A percentile compares a stretch with the other conserved stretches of the same genome.
phyloP scores from a whole-genome alignment of 2,797 vertebrate species.

The Netta rufina region DNA sequence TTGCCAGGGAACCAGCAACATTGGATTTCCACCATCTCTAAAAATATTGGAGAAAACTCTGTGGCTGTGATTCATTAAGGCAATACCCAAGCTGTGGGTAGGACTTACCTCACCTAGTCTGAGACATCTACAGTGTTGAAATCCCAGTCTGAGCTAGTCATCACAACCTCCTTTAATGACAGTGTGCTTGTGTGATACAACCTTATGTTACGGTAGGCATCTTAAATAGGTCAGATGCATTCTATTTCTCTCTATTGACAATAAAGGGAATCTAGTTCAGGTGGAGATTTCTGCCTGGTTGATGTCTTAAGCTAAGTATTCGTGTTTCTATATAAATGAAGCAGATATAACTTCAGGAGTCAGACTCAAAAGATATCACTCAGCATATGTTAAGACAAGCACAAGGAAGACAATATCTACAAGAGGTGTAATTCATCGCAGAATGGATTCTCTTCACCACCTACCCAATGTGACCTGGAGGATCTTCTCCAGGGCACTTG shows the following conservation, averaged over 20 bases:
- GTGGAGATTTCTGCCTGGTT: slow-evolving; percentile 8
- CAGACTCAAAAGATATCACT: slow-evolving; percentile 1
- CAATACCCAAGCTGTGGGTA: slow-evolving; percentile 54
- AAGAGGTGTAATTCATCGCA: background rate
- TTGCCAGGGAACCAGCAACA: slow-evolving; percentile 37
- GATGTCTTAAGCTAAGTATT: background rate
- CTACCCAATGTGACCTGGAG: background rate
- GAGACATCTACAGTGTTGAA: slow-evolving; percentile 49
- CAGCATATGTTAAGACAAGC: background rate
- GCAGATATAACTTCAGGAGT: background rate
- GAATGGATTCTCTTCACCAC: slow-evolving; percentile 6
- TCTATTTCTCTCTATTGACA: background rate
- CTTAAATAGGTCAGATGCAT: slow-evolving; percentile 33
- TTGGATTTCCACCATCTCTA: slow-evolving; percentile 36
- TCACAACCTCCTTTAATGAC: slow-evolving; percentile 34
- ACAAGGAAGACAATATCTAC: slow-evolving; percentile 15
- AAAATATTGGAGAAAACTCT: slow-evolving; percentile 45
- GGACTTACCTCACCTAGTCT: slow-evolving; percentile 61
- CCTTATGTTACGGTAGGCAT: slow-evolving; percentile 1
- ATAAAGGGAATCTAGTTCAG: background rate
- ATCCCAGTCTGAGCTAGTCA: slow-evolving; percentile 47
- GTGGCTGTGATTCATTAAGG: slow-evolving; percentile 60
- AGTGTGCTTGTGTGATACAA: slow-evolving; percentile 9
- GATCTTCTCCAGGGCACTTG: slow-evolving; percentile 21
- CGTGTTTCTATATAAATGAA: background rate